Evolutionary conservation across 1,140 invertebrate genomes (phyloP).

Genomic region (Bicyclus anynana): DNA sequence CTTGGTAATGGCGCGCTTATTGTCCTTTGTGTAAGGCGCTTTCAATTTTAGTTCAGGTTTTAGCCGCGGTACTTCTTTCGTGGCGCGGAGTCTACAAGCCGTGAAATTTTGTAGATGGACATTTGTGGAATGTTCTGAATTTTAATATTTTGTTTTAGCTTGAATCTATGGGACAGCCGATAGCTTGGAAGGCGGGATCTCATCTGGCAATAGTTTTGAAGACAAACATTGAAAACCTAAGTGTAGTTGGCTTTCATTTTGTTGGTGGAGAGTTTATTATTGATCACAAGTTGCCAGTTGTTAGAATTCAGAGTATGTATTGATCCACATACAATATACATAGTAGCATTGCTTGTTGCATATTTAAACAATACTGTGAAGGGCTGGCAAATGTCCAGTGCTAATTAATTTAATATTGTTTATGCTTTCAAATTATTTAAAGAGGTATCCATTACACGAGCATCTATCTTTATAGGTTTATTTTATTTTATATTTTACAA

Average conservation of each 20-base stretch:
- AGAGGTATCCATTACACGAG: too few relatives aligned
- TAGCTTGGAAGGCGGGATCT: conserved; percentile 68
- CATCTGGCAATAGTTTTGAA: conserved; percentile 65
- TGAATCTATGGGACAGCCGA: conserved; percentile 62
- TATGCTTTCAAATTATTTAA: too few relatives aligned
- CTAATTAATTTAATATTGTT: not conserved
- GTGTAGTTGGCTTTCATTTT: conserved; percentile 61
- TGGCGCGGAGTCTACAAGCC: too few relatives aligned
- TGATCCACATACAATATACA: not conserved
- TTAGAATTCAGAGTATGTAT: conserved; percentile 66
- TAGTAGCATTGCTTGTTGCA: not conserved
- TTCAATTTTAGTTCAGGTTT: too few relatives aligned
- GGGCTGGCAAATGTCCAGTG: not conserved
- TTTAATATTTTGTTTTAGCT: conserved; percentile 32
- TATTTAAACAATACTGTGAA: not conserved
- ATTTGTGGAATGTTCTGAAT: not conserved
- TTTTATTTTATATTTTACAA: too few relatives aligned
- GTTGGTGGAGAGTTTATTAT: conserved; percentile 65
- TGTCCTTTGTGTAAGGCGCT: too few relatives aligned
- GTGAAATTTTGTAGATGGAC: too few relatives aligned
- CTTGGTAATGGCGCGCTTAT: too few relatives aligned
- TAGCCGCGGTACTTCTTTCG: too few relatives aligned
- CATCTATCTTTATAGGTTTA: too few relatives aligned
- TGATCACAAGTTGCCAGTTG: conserved; percentile 64
- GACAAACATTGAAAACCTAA: conserved; percentile 65